phyloP scores from a whole-genome alignment of 2,797 vertebrate species.

The Sebastes cheni region DNA sequence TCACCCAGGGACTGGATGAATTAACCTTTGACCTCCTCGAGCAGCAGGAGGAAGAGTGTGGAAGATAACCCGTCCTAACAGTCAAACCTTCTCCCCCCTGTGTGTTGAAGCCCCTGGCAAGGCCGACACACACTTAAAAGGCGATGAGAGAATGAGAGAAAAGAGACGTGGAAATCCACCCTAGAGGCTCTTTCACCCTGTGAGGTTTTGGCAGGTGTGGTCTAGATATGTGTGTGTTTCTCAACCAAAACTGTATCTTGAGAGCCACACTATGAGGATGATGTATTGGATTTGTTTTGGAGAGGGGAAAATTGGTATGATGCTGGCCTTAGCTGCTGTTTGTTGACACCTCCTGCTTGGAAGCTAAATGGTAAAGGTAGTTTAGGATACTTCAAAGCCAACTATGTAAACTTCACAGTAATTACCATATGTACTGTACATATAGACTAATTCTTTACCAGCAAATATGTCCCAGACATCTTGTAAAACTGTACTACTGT shows the following conservation, averaged over 20 bases:
- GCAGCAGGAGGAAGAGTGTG: slow-evolving; percentile 50
- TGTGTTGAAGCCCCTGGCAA: slow-evolving; percentile 24
- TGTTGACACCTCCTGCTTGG: not conserved
- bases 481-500: no score
- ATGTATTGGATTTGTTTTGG: not conserved
- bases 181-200: not conserved
- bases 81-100: slow-evolving; percentile 16
- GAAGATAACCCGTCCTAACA: slow-evolving; percentile 50
- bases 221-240: not conserved
- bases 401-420: not conserved
- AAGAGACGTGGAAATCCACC: slow-evolving; percentile 28
- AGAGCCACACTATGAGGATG: not conserved
- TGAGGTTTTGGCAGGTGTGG: slow-evolving; percentile 13
- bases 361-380: not conserved
- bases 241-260: not conserved
- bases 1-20: slow-evolving; percentile 58
- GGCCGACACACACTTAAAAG: not conserved
- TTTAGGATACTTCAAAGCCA: not conserved
- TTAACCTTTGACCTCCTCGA: slow-evolving; percentile 66
- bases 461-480: not conserved
- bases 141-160: not conserved
- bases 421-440: not conserved
- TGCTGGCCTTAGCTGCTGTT: not conserved
- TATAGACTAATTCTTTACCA: not conserved
- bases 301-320: not conserved